Base-by-base conservation (phyloP, 2,888 invertebrate genomes). In the Drosophila lutescens region DNA sequence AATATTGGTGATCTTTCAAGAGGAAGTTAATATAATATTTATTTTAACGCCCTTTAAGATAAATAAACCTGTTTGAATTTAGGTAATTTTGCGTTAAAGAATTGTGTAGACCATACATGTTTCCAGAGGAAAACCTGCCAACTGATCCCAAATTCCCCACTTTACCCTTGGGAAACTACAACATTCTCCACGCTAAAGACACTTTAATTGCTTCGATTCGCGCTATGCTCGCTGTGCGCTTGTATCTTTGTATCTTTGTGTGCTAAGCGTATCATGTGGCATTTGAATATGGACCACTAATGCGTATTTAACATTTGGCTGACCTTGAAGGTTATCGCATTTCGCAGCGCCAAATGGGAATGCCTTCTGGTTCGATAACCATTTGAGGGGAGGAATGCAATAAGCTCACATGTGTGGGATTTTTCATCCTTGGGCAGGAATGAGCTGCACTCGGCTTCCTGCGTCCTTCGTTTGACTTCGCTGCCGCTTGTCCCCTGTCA, bases 131-230 rank as follows among this genome's bases (percentile, higher is more conserved):
- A 49, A 49, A 13, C 1, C 32, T 13, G 1, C 12, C 12, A 17
- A 10, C 17, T 12, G 5, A 44, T 7, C 4, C 1, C 6, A 51
- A 10, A 30, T 17, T 40, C 44, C 40, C 26, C 1, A 10, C 9
- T 20, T 6, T 74, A 55, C 41, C 60, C 74, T n/a, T 30, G 10
- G 26, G 9, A 55, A 56, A 51, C 50, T 41, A n/a, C 36, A 74
- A 20, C 26, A 20, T 63, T n/a, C 34, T 61, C 71, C 55, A 69
- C 55, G 81, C 89, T 89, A 89, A 84, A 87, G 84, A 84, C 87
- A 79, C 82, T 87, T 84, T 84, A 84, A 84, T 84, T 84, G 84
- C 85, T 87, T 85, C 61, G 58, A 73, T 73, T 67, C 61, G 61
- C 59, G 38, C 41, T 51, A 36, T 67, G 43, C 40, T 53, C 53